Percentiles rank a stretch among this genome's conserved stretches.
Evolutionary conservation across 2,113 vertebrate genomes (phyloP).

Genomic region (Gulo gulo): DNA sequence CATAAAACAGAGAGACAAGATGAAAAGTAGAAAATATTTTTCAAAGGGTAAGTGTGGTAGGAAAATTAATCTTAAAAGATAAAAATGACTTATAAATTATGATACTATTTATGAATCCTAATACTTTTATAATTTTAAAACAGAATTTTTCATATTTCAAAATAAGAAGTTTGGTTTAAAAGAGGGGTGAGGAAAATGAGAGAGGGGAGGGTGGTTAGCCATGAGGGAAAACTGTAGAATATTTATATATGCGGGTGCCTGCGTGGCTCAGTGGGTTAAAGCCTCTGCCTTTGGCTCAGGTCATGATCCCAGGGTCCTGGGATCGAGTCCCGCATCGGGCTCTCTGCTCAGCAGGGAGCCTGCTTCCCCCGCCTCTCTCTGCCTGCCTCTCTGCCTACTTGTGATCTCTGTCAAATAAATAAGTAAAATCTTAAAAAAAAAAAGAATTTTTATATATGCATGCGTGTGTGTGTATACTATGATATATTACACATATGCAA

Average conservation of each 20-base stretch:
- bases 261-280: too few relatives aligned
- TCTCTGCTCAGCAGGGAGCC: too few relatives aligned
- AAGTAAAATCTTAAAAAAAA: too few relatives aligned
- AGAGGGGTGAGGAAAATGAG: not conserved
- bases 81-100: not conserved
- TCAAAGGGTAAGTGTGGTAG: not conserved
- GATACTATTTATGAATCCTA: not conserved
- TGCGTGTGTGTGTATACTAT: not conserved
- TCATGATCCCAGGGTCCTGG: too few relatives aligned
- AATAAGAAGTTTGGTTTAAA: not conserved
- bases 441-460: not conserved
- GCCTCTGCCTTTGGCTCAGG: too few relatives aligned
- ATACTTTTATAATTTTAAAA: not conserved
- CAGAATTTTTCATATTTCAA: conserved; percentile 7
- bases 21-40: not conserved
- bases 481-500: not conserved
- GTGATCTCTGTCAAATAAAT: too few relatives aligned
- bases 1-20: not conserved
- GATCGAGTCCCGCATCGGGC: too few relatives aligned
- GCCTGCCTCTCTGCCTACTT: too few relatives aligned
- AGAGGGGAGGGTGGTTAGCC: not conserved
- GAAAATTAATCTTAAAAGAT: not conserved
- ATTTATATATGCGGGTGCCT: not conserved
- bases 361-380: too few relatives aligned
- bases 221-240: not conserved